phyloP scores from a whole-genome alignment of 1,140 invertebrate species.

The Tetraneura akinire region DNA sequence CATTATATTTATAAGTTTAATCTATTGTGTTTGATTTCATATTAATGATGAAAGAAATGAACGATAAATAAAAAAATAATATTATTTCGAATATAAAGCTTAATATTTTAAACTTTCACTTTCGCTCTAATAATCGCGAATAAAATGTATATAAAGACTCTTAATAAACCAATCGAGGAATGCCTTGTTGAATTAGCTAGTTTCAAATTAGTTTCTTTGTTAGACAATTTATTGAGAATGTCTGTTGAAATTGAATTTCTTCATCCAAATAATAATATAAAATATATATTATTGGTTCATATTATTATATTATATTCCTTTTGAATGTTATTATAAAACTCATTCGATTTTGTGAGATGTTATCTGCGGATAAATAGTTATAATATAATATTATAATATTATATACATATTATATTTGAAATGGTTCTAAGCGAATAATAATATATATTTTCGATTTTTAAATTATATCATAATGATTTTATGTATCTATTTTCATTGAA shows the following conservation, averaged over 20 bases:
- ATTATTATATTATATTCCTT: too few species aligned
- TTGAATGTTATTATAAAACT: too few species aligned
- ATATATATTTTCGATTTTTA: too few species aligned
- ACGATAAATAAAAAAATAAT: not conserved
- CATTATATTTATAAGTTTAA: not conserved
- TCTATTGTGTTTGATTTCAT: not conserved
- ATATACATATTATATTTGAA: too few species aligned
- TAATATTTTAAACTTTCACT: not conserved
- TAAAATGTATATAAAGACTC: not conserved
- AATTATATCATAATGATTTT: too few species aligned
- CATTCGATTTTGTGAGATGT: too few species aligned
- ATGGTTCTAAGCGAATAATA: too few species aligned
- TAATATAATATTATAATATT: too few species aligned
- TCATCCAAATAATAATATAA: not conserved
- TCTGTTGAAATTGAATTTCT: slow-evolving; percentile 9
- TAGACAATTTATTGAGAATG: not conserved
- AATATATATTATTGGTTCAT: too few species aligned
- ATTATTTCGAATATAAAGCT: not conserved
- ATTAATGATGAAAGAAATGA: not conserved
- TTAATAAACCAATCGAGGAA: not conserved
- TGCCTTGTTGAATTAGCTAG: not conserved
- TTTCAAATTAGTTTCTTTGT: slow-evolving; percentile 13
- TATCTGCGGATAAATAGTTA: too few species aligned
- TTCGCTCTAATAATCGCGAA: slow-evolving; percentile 4
- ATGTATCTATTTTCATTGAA: too few species aligned